Percentiles rank a stretch among this genome's conserved stretches.
These are phyloP conservation scores for Pseudolaguvia tuberculata DNA, from an alignment of 2,113 vertebrate species.

Conservation along the genomic window DNA sequence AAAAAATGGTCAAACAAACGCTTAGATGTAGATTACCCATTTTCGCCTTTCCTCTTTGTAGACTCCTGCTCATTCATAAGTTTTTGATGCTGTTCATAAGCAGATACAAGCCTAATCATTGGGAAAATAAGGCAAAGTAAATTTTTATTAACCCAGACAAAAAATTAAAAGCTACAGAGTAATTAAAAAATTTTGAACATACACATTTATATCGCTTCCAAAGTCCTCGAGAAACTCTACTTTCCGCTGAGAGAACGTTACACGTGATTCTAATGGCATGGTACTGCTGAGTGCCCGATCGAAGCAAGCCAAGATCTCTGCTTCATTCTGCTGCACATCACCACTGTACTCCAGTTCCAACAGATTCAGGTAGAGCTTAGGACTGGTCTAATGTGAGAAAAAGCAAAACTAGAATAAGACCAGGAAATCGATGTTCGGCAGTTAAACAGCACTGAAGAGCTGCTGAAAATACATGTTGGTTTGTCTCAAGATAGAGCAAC, in stretches of 20 bases:
- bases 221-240: conserved; percentile 98
- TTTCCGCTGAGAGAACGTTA: conserved; percentile 92
- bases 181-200: conserved; percentile 54
- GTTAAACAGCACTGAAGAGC: not conserved
- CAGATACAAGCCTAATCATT: conserved; percentile 75
- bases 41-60: conserved; percentile 87
- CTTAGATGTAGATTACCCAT: conserved; percentile 71
- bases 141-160: too few relatives aligned
- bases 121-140: not conserved
- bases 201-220: conserved; percentile 91
- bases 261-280: conserved; percentile 80
- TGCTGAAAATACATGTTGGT: not conserved
- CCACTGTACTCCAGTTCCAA: conserved; percentile 92
- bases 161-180: too few relatives aligned
- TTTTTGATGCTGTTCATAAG: conserved; percentile 87
- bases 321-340: conserved; percentile 87
- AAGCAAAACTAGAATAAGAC: not conserved
- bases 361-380: conserved; percentile 91
- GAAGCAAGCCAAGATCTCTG: conserved; percentile 86
- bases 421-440: not conserved
- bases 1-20: not conserved
- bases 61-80: conserved; percentile 87
- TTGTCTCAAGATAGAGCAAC: not conserved
- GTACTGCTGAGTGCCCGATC: conserved; percentile 83
- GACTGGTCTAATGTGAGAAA: conserved; percentile 71